phyloP scores from a whole-genome alignment of 1,140 invertebrate genomes.

The Leptoteleia sp. region DNA sequence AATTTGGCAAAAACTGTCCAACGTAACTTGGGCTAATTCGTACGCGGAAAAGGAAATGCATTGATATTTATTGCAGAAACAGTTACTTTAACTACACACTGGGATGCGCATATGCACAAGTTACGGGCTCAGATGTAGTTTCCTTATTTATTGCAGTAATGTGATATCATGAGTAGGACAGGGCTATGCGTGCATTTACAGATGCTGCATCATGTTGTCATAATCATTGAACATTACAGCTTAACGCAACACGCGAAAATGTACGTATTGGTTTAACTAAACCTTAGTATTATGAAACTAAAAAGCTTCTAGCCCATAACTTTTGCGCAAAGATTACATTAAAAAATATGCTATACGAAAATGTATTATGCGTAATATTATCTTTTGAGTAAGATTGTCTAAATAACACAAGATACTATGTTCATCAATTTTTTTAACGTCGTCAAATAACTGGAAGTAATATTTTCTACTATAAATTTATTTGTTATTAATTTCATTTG shows the following conservation, averaged over 20 bases:
- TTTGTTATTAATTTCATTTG: too few species aligned
- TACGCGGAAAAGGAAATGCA: conserved; percentile 51
- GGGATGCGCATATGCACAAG: conserved; percentile 21
- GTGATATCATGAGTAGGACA: conserved; percentile 50
- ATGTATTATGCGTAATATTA: too few species aligned
- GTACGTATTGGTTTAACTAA: conserved; percentile 14
- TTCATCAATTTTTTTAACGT: too few species aligned
- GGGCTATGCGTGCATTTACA: conserved; percentile 30
- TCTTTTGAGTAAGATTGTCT: too few species aligned
- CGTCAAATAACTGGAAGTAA: too few species aligned
- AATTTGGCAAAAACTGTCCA: conserved; percentile 11
- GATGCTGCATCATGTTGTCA: conserved; percentile 31
- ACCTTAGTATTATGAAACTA: too few species aligned
- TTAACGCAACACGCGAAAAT: conserved; percentile 27
- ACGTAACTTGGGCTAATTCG: conserved; percentile 22
- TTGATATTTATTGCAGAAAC: conserved; percentile 52
- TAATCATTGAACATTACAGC: conserved; percentile 23
- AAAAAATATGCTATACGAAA: too few species aligned
- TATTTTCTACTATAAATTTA: too few species aligned
- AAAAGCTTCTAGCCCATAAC: too few species aligned
- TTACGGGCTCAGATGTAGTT: conserved; percentile 24
- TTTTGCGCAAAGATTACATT: too few species aligned
- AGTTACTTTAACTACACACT: conserved; percentile 53
- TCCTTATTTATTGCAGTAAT: conserved; percentile 54
- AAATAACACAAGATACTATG: too few species aligned